Percentiles rank a stretch among this genome's conserved stretches.
Conservation (phyloP, 2,113 vertebrate species). For the Nestor notabilis region DNA sequence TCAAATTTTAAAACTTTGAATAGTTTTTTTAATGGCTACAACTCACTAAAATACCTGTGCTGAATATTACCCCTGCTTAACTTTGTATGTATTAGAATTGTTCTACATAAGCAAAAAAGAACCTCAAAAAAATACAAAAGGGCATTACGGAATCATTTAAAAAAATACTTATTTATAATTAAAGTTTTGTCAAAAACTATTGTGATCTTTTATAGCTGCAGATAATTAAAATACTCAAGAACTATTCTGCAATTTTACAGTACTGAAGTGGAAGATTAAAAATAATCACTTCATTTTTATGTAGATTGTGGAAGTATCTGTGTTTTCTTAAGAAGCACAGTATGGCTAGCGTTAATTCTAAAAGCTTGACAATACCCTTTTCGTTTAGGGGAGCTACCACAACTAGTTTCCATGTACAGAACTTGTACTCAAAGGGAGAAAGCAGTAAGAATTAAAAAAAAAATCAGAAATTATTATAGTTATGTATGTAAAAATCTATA, state of each 20-base stretch:
- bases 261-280: constrained; percentile 35
- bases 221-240: constrained; percentile 45
- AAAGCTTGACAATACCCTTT: not conserved
- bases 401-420: not conserved
- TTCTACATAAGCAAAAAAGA: not conserved
- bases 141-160: not conserved
- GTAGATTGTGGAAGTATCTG: not conserved
- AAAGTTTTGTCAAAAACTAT: constrained; percentile 48
- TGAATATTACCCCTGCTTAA: not conserved
- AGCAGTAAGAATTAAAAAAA: constrained; percentile 9
- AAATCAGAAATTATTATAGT: not conserved
- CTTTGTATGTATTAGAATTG: not conserved
- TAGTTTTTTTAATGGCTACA: not conserved
- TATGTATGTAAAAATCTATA: not conserved
- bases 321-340: not conserved
- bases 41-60: not conserved
- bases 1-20: not conserved
- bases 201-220: constrained; percentile 18
- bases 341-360: not conserved
- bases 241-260: constrained; percentile 41
- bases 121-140: constrained; percentile 17
- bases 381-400: not conserved
- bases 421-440: not conserved
- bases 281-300: not conserved
- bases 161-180: constrained; percentile 44